A percentile compares a stretch with the other conserved stretches of the same genome.
Conservation (phyloP, 2,113 vertebrate genomes). For the Cichladusa arquata region DNA sequence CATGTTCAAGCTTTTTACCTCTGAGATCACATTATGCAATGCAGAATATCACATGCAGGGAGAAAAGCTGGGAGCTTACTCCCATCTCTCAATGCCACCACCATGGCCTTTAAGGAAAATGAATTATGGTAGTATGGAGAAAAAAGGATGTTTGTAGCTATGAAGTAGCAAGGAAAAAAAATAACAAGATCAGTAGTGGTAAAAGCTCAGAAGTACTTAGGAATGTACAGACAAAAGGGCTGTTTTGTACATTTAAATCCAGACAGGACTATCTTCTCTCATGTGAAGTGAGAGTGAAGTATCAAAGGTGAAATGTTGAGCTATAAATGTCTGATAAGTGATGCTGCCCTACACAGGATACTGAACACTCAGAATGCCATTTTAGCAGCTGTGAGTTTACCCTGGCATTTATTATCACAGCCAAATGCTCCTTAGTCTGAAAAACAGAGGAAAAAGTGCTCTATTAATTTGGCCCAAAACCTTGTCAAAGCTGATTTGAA, state of each 20-base stretch:
- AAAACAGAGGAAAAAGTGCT: not conserved
- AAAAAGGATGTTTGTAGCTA: not conserved
- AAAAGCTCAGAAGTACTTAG: not conserved
- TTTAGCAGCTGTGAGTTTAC: not conserved
- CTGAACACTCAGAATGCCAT: not conserved
- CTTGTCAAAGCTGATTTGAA: not conserved
- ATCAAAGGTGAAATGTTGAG: not conserved
- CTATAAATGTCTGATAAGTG: not conserved
- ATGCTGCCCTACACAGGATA: not conserved
- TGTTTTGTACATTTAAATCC: not conserved
- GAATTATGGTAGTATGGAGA: not conserved
- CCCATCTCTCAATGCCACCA: not conserved
- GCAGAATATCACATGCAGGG: not conserved
- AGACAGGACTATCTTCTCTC: not conserved
- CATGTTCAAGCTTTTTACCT: constrained; percentile 1
- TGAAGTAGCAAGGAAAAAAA: not conserved
- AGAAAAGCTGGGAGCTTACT: not conserved
- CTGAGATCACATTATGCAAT: not conserved
- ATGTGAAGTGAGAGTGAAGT: not conserved
- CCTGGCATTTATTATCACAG: not conserved
- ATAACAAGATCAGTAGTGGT: not conserved
- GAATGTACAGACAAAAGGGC: not conserved
- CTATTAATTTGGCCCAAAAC: not conserved
- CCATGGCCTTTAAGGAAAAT: not conserved
- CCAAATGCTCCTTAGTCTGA: not conserved